Percentiles rank a stretch among this genome's conserved stretches.
Conservation (phyloP, 2,797 vertebrate genomes). For the Myotis vivesi region DNA sequence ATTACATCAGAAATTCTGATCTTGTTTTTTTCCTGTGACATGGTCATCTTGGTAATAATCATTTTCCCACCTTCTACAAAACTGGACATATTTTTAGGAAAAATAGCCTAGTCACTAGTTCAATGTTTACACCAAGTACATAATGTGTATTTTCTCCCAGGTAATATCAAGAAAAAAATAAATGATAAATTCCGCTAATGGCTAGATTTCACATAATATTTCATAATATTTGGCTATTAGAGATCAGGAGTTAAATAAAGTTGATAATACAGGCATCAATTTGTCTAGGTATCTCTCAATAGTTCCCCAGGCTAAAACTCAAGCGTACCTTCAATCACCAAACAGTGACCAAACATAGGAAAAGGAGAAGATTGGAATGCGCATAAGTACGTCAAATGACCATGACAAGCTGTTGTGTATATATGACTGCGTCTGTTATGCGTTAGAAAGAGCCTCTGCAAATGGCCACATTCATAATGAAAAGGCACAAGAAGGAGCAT, state of each 20-base stretch:
- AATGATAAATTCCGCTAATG: background rate
- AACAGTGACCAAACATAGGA: background rate
- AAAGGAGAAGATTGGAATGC: background rate
- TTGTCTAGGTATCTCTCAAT: background rate
- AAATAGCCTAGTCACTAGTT: background rate
- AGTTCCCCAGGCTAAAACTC: background rate
- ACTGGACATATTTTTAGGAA: background rate
- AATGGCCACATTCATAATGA: background rate
- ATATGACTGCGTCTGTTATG: too few species aligned
- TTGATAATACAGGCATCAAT: background rate
- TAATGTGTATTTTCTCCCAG: background rate
- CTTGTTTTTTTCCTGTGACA: background rate
- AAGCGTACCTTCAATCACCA: background rate
- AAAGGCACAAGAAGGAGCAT: background rate
- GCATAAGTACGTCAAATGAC: background rate
- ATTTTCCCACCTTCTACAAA: background rate
- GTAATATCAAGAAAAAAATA: background rate
- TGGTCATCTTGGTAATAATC: background rate
- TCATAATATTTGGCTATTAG: background rate
- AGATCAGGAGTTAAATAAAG: background rate
- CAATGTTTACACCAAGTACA: background rate
- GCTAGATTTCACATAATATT: background rate
- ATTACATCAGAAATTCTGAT: background rate
- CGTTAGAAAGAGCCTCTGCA: background rate
- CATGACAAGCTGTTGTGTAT: background rate